A percentile compares a stretch with the other conserved stretches of the same genome.
These are phyloP conservation scores for Craterocephalus amniculus DNA, from an alignment of 2,797 vertebrate genomes.

Conservation along the genomic window DNA sequence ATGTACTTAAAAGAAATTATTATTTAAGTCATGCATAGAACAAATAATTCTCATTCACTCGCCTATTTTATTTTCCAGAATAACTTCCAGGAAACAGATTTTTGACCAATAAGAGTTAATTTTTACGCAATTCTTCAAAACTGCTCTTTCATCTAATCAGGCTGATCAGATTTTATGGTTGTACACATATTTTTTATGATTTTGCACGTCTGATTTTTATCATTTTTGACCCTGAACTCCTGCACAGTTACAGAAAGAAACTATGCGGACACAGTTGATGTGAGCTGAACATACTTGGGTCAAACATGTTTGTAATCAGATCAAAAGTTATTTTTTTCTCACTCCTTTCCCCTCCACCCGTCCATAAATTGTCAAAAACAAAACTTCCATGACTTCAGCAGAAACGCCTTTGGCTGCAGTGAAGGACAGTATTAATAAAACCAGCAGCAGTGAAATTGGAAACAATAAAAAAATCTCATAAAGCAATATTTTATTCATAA, in stretches of 20 bases:
- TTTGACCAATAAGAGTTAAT: conserved; percentile 12
- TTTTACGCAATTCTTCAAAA: conserved; percentile 19
- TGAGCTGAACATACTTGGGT: conserved; percentile 10
- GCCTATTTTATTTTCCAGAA: conserved; percentile 49
- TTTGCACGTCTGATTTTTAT: conserved; percentile 35
- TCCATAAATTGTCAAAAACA: not conserved
- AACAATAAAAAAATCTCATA: not conserved
- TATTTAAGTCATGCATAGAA: conserved; percentile 32
- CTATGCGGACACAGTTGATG: conserved; percentile 8
- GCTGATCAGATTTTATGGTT: conserved; percentile 39
- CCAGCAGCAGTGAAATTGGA: not conserved
- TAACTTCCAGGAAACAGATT: conserved; percentile 45
- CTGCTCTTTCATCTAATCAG: conserved; percentile 16
- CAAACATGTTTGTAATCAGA: conserved; percentile 16
- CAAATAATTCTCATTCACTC: conserved; percentile 24
- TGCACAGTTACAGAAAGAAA: conserved; percentile 1
- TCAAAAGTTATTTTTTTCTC: conserved; percentile 23
- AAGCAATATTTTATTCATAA: not conserved
- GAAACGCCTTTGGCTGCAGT: conserved; percentile 2
- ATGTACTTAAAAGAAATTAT: not conserved
- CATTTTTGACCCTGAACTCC: conserved; percentile 13
- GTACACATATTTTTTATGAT: not conserved
- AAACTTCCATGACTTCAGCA: not conserved
- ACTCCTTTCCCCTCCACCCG: not conserved
- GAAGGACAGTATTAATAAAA: not conserved